Evolutionary conservation across 2,797 vertebrate species (phyloP).

Genomic region (Atherinosoma microstoma): DNA sequence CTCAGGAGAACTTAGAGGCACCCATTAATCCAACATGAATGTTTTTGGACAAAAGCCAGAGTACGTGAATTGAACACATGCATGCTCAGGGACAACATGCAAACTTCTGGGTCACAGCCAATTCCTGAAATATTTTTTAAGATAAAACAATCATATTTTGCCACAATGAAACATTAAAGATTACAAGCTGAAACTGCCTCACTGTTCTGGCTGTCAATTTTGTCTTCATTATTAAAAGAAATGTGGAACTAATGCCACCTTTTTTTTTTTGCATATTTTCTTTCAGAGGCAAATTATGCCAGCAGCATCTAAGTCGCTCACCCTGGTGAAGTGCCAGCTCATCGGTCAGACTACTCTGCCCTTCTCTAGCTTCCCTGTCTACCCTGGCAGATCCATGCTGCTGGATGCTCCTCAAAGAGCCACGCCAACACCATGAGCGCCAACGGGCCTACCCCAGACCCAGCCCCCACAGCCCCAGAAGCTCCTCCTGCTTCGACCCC

Average conservation of each 20-base stretch:
- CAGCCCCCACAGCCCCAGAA: slow-evolving; percentile 80
- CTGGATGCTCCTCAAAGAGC: slow-evolving; percentile 90
- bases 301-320: slow-evolving; percentile 91
- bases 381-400: slow-evolving; percentile 94
- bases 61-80: no score
- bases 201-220: background rate
- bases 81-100: no score
- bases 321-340: slow-evolving; percentile 93
- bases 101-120: no score
- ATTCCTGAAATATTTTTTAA: no score
- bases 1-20: no score
- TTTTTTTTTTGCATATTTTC: slow-evolving; percentile 13
- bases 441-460: slow-evolving; percentile 85
- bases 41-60: no score
- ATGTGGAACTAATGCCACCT: slow-evolving; percentile 8
- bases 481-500: slow-evolving; percentile 75
- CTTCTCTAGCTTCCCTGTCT: slow-evolving; percentile 88
- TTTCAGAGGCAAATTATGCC: slow-evolving; percentile 96
- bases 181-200: background rate
- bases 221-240: slow-evolving; percentile 4
- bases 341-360: slow-evolving; percentile 88
- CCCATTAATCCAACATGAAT: no score
- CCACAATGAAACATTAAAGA: background rate
- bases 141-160: no score
- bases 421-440: slow-evolving; percentile 96